Conservation (phyloP, 1,140 invertebrate genomes). For the Ooceraea biroi region DNA sequence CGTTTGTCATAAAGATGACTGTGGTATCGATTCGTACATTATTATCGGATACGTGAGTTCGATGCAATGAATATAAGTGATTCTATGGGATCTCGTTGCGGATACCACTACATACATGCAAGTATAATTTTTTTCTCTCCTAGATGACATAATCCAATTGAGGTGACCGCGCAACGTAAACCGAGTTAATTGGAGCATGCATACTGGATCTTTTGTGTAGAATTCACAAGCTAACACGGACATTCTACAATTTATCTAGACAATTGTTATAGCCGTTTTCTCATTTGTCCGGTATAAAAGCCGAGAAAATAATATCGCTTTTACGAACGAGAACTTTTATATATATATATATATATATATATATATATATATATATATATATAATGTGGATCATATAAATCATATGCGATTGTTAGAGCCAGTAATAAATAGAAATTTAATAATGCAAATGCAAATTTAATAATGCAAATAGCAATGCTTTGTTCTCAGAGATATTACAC, state of each 20-base stretch:
- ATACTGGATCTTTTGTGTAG: slow-evolving; percentile 41
- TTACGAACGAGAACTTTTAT: not conserved
- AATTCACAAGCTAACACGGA: slow-evolving; percentile 50
- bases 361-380: no score
- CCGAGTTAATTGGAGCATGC: slow-evolving; percentile 51
- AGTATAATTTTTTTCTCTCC: slow-evolving; percentile 41
- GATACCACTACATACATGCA: not conserved
- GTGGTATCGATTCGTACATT: not conserved
- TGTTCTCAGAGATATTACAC: not conserved
- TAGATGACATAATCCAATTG: slow-evolving; percentile 42
- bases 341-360: no score
- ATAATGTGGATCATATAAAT: not conserved
- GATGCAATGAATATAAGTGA: not conserved
- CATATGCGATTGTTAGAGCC: not conserved
- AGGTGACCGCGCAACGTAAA: slow-evolving; percentile 32
- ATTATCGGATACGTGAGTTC: slow-evolving; percentile 18
- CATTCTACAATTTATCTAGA: slow-evolving; percentile 47
- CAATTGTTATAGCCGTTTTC: slow-evolving; percentile 41
- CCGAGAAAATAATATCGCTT: slow-evolving; percentile 30
- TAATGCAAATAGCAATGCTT: not conserved
- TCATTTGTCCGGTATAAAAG: slow-evolving; percentile 19
- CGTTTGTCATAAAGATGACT: not conserved
- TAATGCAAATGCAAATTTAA: not conserved
- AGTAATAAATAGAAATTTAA: not conserved
- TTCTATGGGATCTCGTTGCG: not conserved